Evolutionary conservation across 1,140 invertebrate species (phyloP).

Genomic region (Drusus annulatus): DNA sequence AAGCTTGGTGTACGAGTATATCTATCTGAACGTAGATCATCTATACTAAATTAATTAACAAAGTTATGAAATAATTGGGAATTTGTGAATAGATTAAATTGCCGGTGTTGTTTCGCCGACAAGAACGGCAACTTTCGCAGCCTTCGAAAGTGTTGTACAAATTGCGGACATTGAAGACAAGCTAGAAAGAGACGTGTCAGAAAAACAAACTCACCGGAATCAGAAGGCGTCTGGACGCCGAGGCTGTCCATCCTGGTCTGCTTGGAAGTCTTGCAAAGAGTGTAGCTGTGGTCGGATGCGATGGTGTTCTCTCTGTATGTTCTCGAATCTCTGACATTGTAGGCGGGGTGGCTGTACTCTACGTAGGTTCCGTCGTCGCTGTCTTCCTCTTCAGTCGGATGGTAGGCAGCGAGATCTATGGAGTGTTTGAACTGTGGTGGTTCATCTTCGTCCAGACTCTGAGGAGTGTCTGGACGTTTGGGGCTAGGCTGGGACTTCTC

Average conservation of each 20-base stretch:
- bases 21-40: too few species aligned
- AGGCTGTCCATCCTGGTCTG: slow-evolving; percentile 74
- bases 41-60: too few species aligned
- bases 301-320: slow-evolving; percentile 63
- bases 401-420: slow-evolving; percentile 63
- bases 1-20: too few species aligned
- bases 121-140: neutral
- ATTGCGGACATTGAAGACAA: neutral
- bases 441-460: slow-evolving; percentile 63
- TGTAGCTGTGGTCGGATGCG: slow-evolving; percentile 81
- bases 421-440: slow-evolving; percentile 60
- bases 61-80: too few species aligned
- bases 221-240: slow-evolving; percentile 86
- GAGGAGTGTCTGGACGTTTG: slow-evolving; percentile 59
- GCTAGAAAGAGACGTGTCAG: neutral
- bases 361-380: slow-evolving; percentile 33
- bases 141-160: neutral
- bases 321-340: slow-evolving; percentile 55
- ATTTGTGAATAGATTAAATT: too few species aligned
- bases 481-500: slow-evolving; percentile 62
- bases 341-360: slow-evolving; percentile 4
- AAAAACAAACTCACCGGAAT: slow-evolving; percentile 81
- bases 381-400: slow-evolving; percentile 59
- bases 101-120: too few species aligned
- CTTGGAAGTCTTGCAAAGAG: slow-evolving; percentile 70